Evolutionary conservation across 2,113 vertebrate genomes (phyloP), one percentile per base, ranked within the genome.

Genomic region (Grantiella picta): DNA sequence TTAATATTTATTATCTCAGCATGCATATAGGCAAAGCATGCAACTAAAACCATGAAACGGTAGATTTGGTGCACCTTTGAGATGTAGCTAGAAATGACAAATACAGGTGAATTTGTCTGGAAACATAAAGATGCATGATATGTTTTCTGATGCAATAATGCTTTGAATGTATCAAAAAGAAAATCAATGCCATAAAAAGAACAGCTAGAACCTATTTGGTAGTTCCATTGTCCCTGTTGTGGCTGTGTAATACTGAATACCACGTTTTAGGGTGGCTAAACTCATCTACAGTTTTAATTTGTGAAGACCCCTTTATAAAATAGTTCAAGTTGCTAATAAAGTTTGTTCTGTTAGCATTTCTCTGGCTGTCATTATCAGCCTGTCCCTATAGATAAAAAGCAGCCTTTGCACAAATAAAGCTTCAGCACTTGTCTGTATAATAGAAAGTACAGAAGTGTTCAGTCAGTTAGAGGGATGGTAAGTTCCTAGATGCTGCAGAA

Each of bases 1-100:
- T 98, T 98, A 98, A 98, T 98, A 98, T 98, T 98, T 98, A 98
- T 98, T 98, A 98, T 98, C 94, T 97, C 95, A 97, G 97, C 98
- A 98, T 98, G 98, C 97, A 66, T 95, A 96, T 98, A 98, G 95
- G 96, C 98, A 97, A 95, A 98, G 98, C 98, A 98, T 98, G 98
- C 98, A 97, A 97, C 96, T 96, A 93, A 97, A 95, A 71, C 83
- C 96, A 97, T 95, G 92, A 96, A 97, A 96, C 75, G 94, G 97
- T 98, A 98, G 98, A 98, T 97, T 98, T 97, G 98, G 98, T 98
- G 97, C 98, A 98, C 98, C 98, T 98, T 98, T 97, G 98, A 98
- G 97, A 97, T 94, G 97, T 98, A 98, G 97, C 97, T 98, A 98
- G 97, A 97, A 63, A 69, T 97, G 94, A 98, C 88, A 97, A 98